phyloP scores from a whole-genome alignment of 2,797 vertebrate species.

The Diglossa cyanea region DNA sequence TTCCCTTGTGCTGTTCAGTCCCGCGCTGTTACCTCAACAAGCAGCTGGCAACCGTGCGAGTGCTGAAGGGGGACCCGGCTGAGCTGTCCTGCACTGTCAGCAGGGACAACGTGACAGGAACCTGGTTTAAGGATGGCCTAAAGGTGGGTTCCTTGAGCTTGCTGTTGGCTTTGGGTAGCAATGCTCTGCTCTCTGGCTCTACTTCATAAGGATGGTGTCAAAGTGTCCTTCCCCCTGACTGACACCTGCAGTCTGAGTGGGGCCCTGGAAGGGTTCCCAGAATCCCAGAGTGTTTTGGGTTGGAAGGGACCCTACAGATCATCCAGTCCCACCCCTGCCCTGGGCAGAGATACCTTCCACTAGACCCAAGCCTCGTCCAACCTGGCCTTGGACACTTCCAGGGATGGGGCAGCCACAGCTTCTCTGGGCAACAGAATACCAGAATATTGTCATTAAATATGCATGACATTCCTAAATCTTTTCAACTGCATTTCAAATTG shows the following conservation, averaged over 20 bases:
- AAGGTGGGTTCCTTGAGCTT: conserved; percentile 74
- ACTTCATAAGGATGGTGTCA: background rate
- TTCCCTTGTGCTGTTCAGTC: conserved; percentile 60
- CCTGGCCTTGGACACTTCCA: background rate
- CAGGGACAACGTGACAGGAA: conserved; percentile 76
- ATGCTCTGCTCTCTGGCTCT: background rate
- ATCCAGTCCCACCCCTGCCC: background rate
- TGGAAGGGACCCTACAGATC: background rate
- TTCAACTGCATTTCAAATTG: background rate
- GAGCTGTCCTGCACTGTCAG: conserved; percentile 81
- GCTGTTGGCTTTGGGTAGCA: background rate
- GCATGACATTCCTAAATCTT: background rate
- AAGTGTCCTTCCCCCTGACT: background rate
- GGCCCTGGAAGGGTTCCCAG: background rate
- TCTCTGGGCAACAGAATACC: background rate
- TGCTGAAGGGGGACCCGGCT: conserved; percentile 72
- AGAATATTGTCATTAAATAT: background rate
- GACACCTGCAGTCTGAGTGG: background rate
- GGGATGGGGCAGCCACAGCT: background rate
- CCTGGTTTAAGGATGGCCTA: conserved; percentile 85
- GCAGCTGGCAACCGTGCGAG: conserved; percentile 76
- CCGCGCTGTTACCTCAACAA: conserved; percentile 77
- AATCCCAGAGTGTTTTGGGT: background rate
- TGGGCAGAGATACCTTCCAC: background rate
- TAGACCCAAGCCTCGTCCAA: background rate